Evolutionary conservation across 2,888 invertebrate genomes (phyloP), one percentile per base, ranked within the genome.

Genomic region (Gortyna flavago): DNA sequence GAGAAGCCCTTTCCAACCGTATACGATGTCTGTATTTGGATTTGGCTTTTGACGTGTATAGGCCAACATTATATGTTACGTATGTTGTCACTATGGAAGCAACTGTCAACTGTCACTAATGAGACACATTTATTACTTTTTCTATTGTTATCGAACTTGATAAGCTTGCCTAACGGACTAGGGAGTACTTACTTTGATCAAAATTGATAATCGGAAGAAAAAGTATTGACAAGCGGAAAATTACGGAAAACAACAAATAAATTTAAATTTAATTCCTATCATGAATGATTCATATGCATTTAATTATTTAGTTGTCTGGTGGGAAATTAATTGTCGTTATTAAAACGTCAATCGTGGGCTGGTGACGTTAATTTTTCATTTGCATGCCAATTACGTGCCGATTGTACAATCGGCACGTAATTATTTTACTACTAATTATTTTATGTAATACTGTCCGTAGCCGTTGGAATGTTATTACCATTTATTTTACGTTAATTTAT

Each of bases 291-390:
- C 5, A 5, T 51, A 7, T 29, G 25, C 38, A 61, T 51, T 66
- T 21, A n/a, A 65, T 32, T 35, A 59, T 41, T 51, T 16, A 61
- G 18, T 13, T 66, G 13, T 21, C 25, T 82, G 4, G 7, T 75
- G 21, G 25, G 32, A 67, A 32, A 64, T 65, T 7, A 41, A 51
- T 29, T 11, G 13, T 44, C 4, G 25, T 21, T 16, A 48, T 21
- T 16, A 48, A 6, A 18, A 83, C 77, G 77, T 77, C 64, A 83
- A 32, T 83, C 38, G 66, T 25, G n/a, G 9, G 8, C 21, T 32
- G 7, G 2, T 83, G 84, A 83, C 78, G 84, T 59, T 48, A 0
- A 29, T 77, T 57, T 51, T 25, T 57, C 6, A 69, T 78, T 68
- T 59, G 67, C 64, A 69, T 77, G 48, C 32, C 6, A 64, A 77